Base-by-base conservation (phyloP, 2,797 vertebrate species). In the Tangara arthus region DNA sequence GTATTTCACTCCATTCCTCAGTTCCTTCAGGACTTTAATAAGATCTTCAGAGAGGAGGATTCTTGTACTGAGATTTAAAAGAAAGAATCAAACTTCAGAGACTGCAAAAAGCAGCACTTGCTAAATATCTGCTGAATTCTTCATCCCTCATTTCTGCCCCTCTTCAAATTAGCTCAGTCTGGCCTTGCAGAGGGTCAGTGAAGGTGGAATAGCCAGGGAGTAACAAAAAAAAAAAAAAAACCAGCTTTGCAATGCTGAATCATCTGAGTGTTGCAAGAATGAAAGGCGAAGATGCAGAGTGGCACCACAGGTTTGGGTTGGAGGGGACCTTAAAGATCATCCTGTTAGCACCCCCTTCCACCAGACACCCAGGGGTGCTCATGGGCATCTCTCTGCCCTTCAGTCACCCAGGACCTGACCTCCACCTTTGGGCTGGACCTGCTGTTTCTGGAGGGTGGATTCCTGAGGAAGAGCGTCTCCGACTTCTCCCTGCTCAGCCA, bases 391-490 rank as follows among this genome's bases (percentile, higher is more conserved):
- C 52, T 92, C 28, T 94, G 39, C 73, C 63, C 95, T 91, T 73
- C 95, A 98, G 97, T n/a, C 76, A 97, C 97, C 15, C 82, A 81
- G 65, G 97, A 97, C 61, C 52, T 97, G 53, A 61, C 76, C 12
- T 97, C 96, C 44, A 97, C 96, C 19, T 97, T 97, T 0, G 79
- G 93, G 57, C 81, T 97, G 87, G 97, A 97, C 65, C 88, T 97
- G 78, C 85, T 98, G 8, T 97, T 98, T 94, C 66, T 93, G 53
- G 96, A 97, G 17, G 53, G 93, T 18, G 97, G 97, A 37, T 59
- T 97, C 50, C 87, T 97, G 78, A 96, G 95, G 56, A 95, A 93
- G 77, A 97, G 97, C 2, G 0, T 72, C 50, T 96, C 95, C 0
- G 92, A 97, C 69, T 96, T 98, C 81, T 96, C 94, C 0, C 44